Conservation (phyloP, 2,113 vertebrate species). For the Bettongia penicillata region DNA sequence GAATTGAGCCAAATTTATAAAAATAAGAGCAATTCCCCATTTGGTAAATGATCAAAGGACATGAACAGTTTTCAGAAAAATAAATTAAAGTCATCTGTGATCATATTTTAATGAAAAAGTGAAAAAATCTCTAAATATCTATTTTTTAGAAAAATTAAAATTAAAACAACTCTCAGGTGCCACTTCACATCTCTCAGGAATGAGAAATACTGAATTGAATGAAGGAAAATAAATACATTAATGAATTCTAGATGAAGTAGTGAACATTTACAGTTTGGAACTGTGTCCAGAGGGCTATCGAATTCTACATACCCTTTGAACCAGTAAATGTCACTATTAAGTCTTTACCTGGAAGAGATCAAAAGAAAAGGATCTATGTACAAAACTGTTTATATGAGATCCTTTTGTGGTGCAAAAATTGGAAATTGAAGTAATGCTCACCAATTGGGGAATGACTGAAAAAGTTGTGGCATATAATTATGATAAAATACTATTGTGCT, state of each 20-base stretch:
- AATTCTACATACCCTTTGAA: neutral
- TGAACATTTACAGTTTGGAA: neutral
- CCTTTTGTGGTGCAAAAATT: neutral
- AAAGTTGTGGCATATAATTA: neutral
- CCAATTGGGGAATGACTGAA: neutral
- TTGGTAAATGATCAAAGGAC: neutral
- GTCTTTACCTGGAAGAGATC: neutral
- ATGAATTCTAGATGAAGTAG: neutral
- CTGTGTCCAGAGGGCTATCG: neutral
- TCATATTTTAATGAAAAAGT: neutral
- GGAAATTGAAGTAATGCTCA: neutral
- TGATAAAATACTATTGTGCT: neutral
- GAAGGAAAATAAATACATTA: neutral
- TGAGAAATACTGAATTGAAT: neutral
- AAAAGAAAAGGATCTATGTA: neutral
- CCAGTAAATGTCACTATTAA: neutral
- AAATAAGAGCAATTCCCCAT: neutral
- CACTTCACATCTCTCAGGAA: neutral
- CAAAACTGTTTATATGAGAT: too few relatives aligned
- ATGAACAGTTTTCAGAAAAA: neutral
- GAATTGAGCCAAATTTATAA: neutral
- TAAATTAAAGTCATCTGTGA: neutral
- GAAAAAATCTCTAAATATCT: neutral
- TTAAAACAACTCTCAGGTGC: neutral
- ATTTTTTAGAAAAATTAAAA: neutral